Evolutionary conservation across 64 coral and sea anemone genomes (phyloP).

Genomic region (Platygyra sinensis): DNA sequence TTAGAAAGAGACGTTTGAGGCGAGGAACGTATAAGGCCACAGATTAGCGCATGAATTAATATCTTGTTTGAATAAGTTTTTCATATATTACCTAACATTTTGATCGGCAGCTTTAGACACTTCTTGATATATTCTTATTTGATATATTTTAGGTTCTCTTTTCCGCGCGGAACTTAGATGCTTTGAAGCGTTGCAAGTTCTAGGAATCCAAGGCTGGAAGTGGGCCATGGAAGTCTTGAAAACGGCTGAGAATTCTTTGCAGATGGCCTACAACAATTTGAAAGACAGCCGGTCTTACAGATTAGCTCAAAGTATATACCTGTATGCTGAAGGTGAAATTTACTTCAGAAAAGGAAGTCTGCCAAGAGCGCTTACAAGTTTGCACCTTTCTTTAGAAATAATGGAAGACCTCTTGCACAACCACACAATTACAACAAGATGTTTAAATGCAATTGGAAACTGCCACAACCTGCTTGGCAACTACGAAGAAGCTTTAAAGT

Average conservation of each 20-base stretch:
- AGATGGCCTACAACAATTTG: not conserved
- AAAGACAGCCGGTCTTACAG: not conserved
- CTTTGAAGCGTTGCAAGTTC: constrained; percentile 9
- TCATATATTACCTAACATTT: too few relatives aligned
- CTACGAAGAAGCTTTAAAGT: not conserved
- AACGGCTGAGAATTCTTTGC: not conserved
- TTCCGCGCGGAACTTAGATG: constrained; percentile 13
- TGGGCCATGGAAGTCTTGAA: constrained; percentile 10
- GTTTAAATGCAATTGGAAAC: constrained; percentile 49
- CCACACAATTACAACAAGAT: constrained; percentile 32
- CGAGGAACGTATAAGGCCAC: too few relatives aligned
- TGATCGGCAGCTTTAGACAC: too few relatives aligned
- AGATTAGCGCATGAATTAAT: too few relatives aligned
- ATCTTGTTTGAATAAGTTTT: too few relatives aligned
- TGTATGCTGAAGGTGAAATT: constrained; percentile 32
- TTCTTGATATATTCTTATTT: too few relatives aligned
- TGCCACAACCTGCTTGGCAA: constrained; percentile 1
- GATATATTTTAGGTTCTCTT: not conserved
- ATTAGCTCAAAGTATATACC: not conserved
- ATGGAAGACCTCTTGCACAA: constrained; percentile 26
- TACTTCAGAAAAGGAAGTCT: not conserved
- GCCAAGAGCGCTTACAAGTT: not conserved
- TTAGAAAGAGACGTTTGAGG: too few relatives aligned
- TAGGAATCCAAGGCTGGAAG: not conserved
- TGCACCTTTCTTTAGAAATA: not conserved